Evolutionary conservation across 2,797 vertebrate genomes (phyloP).

Genomic region (Lagorchestes hirsutus): DNA sequence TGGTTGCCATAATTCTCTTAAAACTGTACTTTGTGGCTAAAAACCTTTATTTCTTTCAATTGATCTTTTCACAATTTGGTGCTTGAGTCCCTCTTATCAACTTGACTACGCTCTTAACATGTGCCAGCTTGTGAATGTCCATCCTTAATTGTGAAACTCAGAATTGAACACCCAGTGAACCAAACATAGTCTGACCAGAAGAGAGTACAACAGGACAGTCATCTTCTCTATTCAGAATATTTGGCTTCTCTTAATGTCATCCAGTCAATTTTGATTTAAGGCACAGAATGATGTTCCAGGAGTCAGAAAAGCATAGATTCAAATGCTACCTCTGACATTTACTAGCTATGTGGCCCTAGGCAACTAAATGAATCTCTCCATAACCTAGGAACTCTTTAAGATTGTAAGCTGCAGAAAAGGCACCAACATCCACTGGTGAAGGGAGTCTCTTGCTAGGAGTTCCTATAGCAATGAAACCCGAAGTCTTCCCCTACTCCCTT

Average conservation of each 20-base stretch:
- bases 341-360: neutral
- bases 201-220: neutral
- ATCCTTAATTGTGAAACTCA: neutral
- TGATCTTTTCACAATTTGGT: neutral
- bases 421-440: neutral
- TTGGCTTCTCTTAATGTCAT: neutral
- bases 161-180: neutral
- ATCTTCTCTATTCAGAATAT: neutral
- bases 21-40: neutral
- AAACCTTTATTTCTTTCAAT: neutral
- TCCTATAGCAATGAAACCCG: neutral
- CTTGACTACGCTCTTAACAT: neutral
- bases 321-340: neutral
- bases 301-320: neutral
- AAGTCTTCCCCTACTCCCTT: neutral
- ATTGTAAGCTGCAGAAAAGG: neutral
- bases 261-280: neutral
- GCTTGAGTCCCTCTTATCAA: neutral
- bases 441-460: neutral
- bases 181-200: neutral
- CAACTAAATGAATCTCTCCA: neutral
- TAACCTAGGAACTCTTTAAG: neutral
- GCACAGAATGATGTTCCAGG: neutral
- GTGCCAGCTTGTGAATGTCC: neutral
- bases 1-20: neutral